Evolutionary conservation across 2,113 vertebrate species (phyloP), one percentile per base, ranked within the genome.

Genomic region (Ochotona princeps): DNA sequence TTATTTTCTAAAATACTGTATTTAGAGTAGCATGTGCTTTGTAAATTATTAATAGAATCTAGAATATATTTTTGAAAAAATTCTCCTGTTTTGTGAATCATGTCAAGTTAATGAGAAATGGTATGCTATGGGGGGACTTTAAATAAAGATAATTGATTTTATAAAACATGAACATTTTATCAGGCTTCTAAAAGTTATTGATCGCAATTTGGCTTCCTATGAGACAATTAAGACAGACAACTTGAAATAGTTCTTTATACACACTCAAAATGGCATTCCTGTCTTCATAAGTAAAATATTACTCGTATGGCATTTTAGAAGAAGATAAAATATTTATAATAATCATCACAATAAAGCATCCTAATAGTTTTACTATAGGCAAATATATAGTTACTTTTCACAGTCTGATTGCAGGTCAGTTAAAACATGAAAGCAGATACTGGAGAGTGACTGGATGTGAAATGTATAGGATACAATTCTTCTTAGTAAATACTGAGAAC

Each of bases 171-270:
- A 83, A 44, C 2, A 35, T 23, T 85, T 54, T 35, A 44, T 94
- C 83, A 74, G 73, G 38, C 80, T 44, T 54, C 73, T 85, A 67
- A 25, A 44, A 89, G 28, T 51, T 23, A 76, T 1, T 49, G 28
- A 94, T 11, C 25, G 61, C 35, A n/a, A 2, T 86, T 83, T 89
- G 80, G 72, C 18, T 26, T 89, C 13, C 12, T 4, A 14, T 12
- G 9, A 92, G 81, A 57, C 83, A 44, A 72, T 74, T 83, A 47
- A 93, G 88, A 79, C 60, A 83, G 65, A 72, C 51, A 57, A 57
- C 54, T 57, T 57, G 17, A 57, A 12, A 57, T 49, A 21, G 76
- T 73, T 57, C 47, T 85, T 83, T 66, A 28, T 73, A 72, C 44
- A 88, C 2, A 25, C 60, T 90, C 60, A 84, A 81, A 76, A 66